These are phyloP conservation scores for Brotula barbata DNA, from an alignment of 2,797 vertebrate genomes.

Conservation along the genomic window DNA sequence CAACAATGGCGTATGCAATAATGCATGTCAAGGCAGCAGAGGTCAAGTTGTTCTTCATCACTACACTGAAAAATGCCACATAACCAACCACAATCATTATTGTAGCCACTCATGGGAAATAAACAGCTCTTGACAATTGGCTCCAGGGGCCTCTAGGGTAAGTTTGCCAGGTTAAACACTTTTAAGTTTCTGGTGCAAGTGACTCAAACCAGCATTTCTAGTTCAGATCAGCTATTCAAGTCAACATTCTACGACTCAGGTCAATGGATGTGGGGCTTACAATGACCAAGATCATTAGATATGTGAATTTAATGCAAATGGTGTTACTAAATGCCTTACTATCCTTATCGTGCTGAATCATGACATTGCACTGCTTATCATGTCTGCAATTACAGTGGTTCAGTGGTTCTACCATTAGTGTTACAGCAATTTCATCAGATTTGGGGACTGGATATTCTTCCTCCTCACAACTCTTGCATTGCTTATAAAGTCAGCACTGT, in stretches of 20 bases:
- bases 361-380: slow-evolving; percentile 50
- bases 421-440: slow-evolving; percentile 6
- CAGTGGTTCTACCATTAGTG: slow-evolving; percentile 16
- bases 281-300: slow-evolving; percentile 12
- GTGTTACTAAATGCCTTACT: slow-evolving; percentile 34
- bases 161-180: neutral
- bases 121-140: neutral
- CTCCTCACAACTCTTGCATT: neutral
- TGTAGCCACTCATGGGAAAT: neutral
- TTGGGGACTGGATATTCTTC: slow-evolving; percentile 12
- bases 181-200: too few relatives aligned
- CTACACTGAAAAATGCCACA: neutral
- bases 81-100: neutral
- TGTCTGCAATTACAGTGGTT: slow-evolving; percentile 19
- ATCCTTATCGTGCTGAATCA: slow-evolving; percentile 36
- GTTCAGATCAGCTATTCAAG: too few relatives aligned
- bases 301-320: slow-evolving; percentile 45
- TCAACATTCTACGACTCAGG: neutral
- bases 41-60: neutral
- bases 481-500: slow-evolving; percentile 23
- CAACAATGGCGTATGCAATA: neutral
- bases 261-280: neutral
- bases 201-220: too few relatives aligned
- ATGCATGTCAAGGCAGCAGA: neutral
- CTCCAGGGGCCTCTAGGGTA: neutral